phyloP scores from a whole-genome alignment of 2,888 invertebrate species.

The Hermaeophaga mercurialis region DNA sequence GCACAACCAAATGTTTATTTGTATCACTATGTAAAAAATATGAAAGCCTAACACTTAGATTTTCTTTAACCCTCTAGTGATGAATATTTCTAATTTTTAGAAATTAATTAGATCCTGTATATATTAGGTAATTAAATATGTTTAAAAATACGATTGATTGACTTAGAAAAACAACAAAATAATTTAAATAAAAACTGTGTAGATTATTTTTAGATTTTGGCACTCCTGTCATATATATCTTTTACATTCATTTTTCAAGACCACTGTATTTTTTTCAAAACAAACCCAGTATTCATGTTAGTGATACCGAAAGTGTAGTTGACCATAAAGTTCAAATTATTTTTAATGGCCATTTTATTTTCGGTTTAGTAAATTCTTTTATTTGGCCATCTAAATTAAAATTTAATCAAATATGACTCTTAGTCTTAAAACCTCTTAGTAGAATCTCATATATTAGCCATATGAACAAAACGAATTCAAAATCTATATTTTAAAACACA shows the following conservation, averaged over 20 bases:
- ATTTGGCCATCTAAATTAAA: too few species aligned
- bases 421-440: too few species aligned
- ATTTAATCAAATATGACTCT: too few species aligned
- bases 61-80: not conserved
- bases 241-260: not conserved
- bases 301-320: too few species aligned
- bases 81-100: constrained; percentile 1
- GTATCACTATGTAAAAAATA: not conserved
- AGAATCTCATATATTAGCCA: too few species aligned
- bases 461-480: too few species aligned
- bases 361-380: too few species aligned
- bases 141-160: not conserved
- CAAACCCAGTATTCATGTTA: too few species aligned
- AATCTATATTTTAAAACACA: too few species aligned
- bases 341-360: too few species aligned
- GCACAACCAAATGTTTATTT: too few species aligned
- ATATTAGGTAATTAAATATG: not conserved
- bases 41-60: not conserved
- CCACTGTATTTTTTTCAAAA: not conserved
- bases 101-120: not conserved
- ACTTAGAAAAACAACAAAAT: not conserved
- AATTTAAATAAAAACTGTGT: not conserved
- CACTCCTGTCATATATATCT: not conserved
- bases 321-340: too few species aligned
- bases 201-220: not conserved